These are phyloP conservation scores for Gnatocerus cornutus DNA, from an alignment of 2,888 invertebrate species.

Conservation along the genomic window DNA sequence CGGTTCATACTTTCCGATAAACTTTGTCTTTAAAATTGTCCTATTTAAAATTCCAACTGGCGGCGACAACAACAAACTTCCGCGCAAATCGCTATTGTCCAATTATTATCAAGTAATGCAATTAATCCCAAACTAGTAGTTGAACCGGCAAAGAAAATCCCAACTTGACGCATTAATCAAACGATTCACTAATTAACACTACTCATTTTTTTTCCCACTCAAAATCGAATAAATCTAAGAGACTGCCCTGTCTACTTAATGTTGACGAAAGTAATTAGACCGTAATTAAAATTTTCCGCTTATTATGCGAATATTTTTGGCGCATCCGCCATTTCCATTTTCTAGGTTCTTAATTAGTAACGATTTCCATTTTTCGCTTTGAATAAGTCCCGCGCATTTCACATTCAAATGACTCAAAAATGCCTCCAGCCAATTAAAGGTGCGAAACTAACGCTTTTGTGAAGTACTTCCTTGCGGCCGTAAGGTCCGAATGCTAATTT, in stretches of 20 bases:
- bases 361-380: constrained; percentile 34
- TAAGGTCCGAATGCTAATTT: constrained; percentile 48
- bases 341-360: constrained; percentile 13
- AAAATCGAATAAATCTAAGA: constrained; percentile 24
- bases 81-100: constrained; percentile 49
- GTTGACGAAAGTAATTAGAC: constrained; percentile 36
- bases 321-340: constrained; percentile 21
- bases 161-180: constrained; percentile 39
- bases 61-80: constrained; percentile 45
- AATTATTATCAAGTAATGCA: constrained; percentile 50
- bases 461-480: constrained; percentile 14
- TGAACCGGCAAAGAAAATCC: constrained; percentile 12
- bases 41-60: constrained; percentile 49
- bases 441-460: constrained; percentile 40
- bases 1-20: constrained; percentile 44
- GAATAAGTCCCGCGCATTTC: constrained; percentile 33
- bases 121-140: constrained; percentile 44
- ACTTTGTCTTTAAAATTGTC: constrained; percentile 45
- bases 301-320: constrained; percentile 35
- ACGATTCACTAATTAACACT: constrained; percentile 30
- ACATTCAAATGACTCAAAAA: constrained; percentile 42
- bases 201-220: constrained; percentile 18
- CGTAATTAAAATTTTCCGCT: constrained; percentile 42
- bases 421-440: constrained; percentile 39
- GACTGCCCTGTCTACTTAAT: constrained; percentile 20